Evolutionary conservation across 2,888 invertebrate species (phyloP), one percentile per base, ranked within the genome.

Genomic region (Emesis furor): DNA sequence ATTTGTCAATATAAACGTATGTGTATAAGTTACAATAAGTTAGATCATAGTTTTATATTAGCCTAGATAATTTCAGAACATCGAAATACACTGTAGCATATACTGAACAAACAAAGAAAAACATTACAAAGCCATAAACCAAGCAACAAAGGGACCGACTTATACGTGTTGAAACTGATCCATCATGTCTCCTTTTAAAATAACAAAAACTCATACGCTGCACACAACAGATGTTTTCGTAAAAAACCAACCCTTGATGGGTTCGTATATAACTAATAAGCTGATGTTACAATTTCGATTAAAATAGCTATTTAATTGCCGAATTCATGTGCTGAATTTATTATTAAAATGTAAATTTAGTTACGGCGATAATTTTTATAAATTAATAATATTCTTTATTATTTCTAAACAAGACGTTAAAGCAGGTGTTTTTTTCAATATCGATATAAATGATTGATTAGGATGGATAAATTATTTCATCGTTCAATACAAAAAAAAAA

Each of bases 171-270:
- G 96, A 96, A 96, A 96, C 96, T 96, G 96, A 96, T 96, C 96
- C 96, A 96, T 96, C 96, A 96, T 96, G 96, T 96, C 96, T 95
- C 95, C 94, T 96, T 96, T 95, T 95, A 94, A 95, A 96, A 96
- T 95, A 95, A 96, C 95, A 95, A 95, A 96, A 95, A 95, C 94
- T 94, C 93, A 93, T 94, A 93, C 92, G 93, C 93, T 93, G 91
- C 93, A 94, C 94, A 95, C 95, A 96, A 96, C 96, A 96, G 96
- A 96, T 96, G 96, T 95, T 95, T 95, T 93, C 88, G 92, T 94
- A 95, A 96, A 96, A 96, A 95, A 95, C 89, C 91, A 91, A 91
- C 94, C 94, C 96, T 96, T 94, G 92, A 93, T 94, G 92, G 92
- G 93, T 94, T 88, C 91, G 37, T 46, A 72, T 46, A 46, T 24